A percentile compares a stretch with the other conserved stretches of the same genome.
These are phyloP conservation scores for Lordiphosa collinella DNA, from an alignment of 1,140 invertebrate genomes.

Conservation along the genomic window DNA sequence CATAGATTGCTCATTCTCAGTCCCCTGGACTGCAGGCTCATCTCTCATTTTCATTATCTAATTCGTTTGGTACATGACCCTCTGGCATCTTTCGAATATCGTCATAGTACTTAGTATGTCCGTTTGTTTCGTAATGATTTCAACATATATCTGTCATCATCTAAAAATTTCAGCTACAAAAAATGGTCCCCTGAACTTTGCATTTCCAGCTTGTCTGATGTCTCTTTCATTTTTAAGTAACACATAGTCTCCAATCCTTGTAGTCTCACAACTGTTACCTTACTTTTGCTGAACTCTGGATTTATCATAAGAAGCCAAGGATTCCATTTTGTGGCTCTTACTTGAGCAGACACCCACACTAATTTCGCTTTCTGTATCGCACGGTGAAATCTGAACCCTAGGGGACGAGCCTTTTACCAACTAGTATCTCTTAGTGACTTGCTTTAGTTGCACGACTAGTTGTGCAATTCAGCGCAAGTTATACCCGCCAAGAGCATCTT, in stretches of 20 bases:
- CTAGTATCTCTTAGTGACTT: background rate
- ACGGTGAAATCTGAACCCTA: background rate
- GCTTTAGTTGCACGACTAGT: background rate
- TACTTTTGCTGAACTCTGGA: no score
- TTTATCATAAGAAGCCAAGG: no score
- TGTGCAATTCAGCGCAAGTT: slow-evolving; percentile 6
- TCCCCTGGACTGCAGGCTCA: background rate
- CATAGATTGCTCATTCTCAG: background rate
- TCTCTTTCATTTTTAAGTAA: no score
- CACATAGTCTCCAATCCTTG: no score
- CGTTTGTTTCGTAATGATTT: no score
- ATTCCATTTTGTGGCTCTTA: background rate
- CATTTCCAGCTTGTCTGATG: no score
- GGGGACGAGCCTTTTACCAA: slow-evolving; percentile 4
- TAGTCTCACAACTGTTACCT: no score
- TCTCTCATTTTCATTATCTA: background rate
- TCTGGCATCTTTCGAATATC: no score
- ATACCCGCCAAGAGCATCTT: background rate
- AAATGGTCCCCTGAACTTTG: no score
- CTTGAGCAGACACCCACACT: background rate
- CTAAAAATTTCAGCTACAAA: no score
- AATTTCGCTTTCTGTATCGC: background rate
- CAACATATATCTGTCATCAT: no score
- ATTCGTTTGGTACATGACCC: no score
- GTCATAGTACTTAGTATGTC: background rate